Evolutionary conservation across 1,140 invertebrate genomes (phyloP).

Genomic region (Drosophila sulfurigaster): DNA sequence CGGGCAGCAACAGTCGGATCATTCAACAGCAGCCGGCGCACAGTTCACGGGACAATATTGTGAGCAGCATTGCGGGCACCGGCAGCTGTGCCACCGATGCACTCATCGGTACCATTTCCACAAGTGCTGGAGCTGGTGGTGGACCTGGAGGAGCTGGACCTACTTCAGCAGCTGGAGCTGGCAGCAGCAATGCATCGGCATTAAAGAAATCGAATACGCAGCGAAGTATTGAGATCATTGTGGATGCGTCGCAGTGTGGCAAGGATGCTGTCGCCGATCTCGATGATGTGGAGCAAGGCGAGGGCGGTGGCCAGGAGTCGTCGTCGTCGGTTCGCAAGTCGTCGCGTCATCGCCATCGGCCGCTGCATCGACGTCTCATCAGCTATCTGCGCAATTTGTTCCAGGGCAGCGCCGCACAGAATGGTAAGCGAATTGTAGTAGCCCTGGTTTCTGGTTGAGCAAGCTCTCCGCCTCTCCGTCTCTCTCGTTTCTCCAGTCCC

Average conservation of each 20-base stretch:
- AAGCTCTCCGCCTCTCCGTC: not conserved
- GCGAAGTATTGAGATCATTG: slow-evolving; percentile 82
- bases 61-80: slow-evolving; percentile 68
- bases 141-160: not conserved
- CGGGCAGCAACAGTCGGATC: slow-evolving; percentile 25
- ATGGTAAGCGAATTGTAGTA: slow-evolving; percentile 68
- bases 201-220: slow-evolving; percentile 69
- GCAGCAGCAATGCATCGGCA: slow-evolving; percentile 33
- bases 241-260: slow-evolving; percentile 76
- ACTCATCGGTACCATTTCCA: slow-evolving; percentile 74
- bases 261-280: slow-evolving; percentile 48
- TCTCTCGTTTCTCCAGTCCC: not conserved
- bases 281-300: slow-evolving; percentile 77
- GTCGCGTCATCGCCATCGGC: slow-evolving; percentile 76
- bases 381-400: slow-evolving; percentile 79
- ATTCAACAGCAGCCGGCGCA: slow-evolving; percentile 67
- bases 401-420: slow-evolving; percentile 76
- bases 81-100: slow-evolving; percentile 72
- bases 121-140: slow-evolving; percentile 38
- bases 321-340: slow-evolving; percentile 62
- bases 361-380: slow-evolving; percentile 75
- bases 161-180: not conserved
- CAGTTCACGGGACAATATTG: slow-evolving; percentile 41
- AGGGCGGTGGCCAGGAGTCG: slow-evolving; percentile 65
- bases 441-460: not conserved